Evolutionary conservation across 2,797 vertebrate species (phyloP), one percentile per base, ranked within the genome.

Genomic region (Falco cherrug): DNA sequence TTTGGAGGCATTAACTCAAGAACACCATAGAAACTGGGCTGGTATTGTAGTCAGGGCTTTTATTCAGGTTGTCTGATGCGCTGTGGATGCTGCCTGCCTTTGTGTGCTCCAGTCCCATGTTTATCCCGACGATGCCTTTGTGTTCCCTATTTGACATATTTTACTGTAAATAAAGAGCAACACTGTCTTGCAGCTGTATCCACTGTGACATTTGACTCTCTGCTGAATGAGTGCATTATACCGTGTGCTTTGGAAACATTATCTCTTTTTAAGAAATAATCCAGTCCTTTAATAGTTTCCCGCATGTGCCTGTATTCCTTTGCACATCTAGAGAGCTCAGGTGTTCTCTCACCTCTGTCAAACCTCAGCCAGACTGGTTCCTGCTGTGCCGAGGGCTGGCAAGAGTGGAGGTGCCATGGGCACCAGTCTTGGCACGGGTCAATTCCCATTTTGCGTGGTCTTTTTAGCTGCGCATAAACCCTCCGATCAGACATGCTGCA

Each of bases 171-270:
- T 90, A 96, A 87, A 96, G 89, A 93, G 76, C 16, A 13, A 95
- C 91, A 71, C 93, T 87, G 87, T 94, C 93, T 95, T 94, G 95
- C 85, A 96, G 90, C 93, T 94, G 78, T 94, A 96, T 84, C 87
- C 93, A 81, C 90, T 69, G 93, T 95, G 96, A 97, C 97, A 95
- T 95, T 95, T 96, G 94, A 94, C 95, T 96, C 92, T 92, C 64
- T 26, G 33, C 95, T 93, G 94, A 96, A 94, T 80, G 90, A 91
- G 57, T 48, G 70, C 65, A 92, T 96, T 96, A 88, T 95, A 82
- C 63, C 5, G 2, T 70, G 70, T 74, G 87, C 88, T 96, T 93
- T 87, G 80, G 91, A 93, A 96, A 94, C 89, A 90, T 96, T 91
- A 81, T 64, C 64, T 85, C 94, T 70, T 93, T 89, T 93, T 83